Base-by-base conservation (phyloP, 1,140 invertebrate genomes). In the Heterodera carotae region DNA sequence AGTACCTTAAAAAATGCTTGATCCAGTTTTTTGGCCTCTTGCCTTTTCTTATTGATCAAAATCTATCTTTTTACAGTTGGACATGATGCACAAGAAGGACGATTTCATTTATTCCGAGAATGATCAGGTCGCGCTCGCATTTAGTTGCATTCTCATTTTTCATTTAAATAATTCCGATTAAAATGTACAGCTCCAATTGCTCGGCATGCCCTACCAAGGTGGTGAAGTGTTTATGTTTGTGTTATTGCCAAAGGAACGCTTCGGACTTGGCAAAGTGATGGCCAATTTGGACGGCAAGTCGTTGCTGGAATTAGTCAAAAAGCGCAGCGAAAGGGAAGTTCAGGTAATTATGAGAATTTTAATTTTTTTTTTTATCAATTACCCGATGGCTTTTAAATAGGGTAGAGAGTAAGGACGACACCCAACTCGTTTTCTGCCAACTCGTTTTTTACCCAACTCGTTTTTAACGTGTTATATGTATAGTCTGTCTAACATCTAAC, bases 211-310 rank as follows among this genome's bases (percentile, higher is more conserved):
- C 18, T 80, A 76, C 75, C 1, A 59, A 7, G 39, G 64, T 6
- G 18, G 72, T 31, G 71, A 75, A 29, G 43, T 80, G 15, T 33
- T 29, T 27, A 80, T 80, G 79, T 31, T 43, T 25, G 31, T 80
- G 5, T 0, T 80, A 1, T 48, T 80, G 31, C 79, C 79, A 29
- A 68, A 75, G 60, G 43, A 80, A 22, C 56, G 71, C 15, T 80
- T 29, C 66, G 79, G 76, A n/a, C 34, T 80, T 4, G 48, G 59
- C 15, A 53, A 59, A 27, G 10, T 80, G 39, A 22, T 80, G 34
- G 39, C 69, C 53, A 60, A 56, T 69, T 64, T 80, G 34, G 73
- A 43, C 25, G 78, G 72, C 2, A 29, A 39, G 27, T 22, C 31
- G 12, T 5, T 80, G 12, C 12, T 81, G 8, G 31, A 74, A 56